These are phyloP conservation scores for Empis stercorea DNA, from an alignment of 2,888 invertebrate genomes.

Conservation along the genomic window DNA sequence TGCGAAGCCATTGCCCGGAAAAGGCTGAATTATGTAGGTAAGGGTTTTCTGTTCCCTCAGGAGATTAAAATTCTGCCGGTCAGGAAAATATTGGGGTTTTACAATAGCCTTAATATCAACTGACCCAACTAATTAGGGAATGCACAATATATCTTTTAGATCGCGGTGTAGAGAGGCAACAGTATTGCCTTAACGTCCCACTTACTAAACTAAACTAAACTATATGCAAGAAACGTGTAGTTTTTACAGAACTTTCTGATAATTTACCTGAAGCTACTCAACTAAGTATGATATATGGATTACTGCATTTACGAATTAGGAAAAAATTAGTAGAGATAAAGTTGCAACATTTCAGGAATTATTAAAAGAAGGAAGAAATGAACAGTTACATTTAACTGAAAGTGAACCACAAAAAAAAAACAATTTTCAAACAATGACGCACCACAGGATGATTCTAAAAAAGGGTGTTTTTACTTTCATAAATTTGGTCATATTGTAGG, in stretches of 20 bases:
- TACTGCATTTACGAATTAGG: no score
- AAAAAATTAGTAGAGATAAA: neutral
- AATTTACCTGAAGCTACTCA: neutral
- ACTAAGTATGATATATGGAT: neutral
- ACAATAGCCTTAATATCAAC: no score
- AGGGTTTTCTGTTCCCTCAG: no score
- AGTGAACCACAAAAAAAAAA: neutral
- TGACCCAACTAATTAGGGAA: no score
- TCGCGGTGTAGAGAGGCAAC: no score
- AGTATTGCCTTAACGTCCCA: no score
- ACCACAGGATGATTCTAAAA: neutral
- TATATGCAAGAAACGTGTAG: neutral
- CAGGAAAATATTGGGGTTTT: no score
- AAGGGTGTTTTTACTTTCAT: neutral
- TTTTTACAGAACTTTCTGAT: neutral
- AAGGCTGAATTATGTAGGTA: no score
- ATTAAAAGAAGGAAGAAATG: neutral
- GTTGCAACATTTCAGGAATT: neutral
- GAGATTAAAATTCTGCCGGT: no score
- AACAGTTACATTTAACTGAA: neutral
- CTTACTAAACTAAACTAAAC: no score
- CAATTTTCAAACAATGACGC: neutral
- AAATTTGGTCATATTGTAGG: neutral
- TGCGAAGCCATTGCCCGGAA: no score
- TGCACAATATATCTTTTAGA: no score